Conservation (phyloP, 2,888 invertebrate genomes). For the Apodemia mormo region DNA sequence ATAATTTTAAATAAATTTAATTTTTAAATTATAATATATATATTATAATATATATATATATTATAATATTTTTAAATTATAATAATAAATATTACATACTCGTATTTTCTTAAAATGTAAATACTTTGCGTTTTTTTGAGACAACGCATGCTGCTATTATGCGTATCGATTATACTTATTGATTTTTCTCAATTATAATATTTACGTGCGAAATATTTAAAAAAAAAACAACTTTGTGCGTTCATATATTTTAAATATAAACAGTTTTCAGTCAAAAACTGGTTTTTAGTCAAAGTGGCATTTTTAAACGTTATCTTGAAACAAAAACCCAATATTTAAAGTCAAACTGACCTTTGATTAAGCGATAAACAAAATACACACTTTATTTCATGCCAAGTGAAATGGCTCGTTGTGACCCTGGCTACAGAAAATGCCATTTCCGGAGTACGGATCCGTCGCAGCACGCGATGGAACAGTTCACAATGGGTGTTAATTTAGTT, state of each 20-base stretch:
- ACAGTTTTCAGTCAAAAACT: not conserved
- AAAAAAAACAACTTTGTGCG: no score
- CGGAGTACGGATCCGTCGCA: conserved; percentile 55
- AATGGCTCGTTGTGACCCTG: conserved; percentile 34
- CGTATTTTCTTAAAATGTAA: no score
- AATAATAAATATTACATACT: no score
- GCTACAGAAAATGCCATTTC: conserved; percentile 57
- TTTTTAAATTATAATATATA: no score
- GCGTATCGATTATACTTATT: no score
- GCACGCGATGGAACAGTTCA: conserved; percentile 57
- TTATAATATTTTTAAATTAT: no score
- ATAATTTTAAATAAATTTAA: no score
- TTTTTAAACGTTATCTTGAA: conserved; percentile 13
- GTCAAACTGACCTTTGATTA: conserved; percentile 15
- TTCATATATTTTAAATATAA: not conserved
- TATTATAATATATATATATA: no score
- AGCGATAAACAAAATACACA: conserved; percentile 22
- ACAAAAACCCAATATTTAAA: conserved; percentile 7
- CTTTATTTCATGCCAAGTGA: conserved; percentile 12
- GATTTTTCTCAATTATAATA: no score
- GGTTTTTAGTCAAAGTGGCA: not conserved
- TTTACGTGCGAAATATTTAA: no score
- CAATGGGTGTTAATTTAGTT: conserved; percentile 68
- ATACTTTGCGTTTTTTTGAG: no score
- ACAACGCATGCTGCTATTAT: no score